These are phyloP conservation scores for Bungarus multicinctus DNA, from an alignment of 2,113 vertebrate species.

Conservation along the genomic window DNA sequence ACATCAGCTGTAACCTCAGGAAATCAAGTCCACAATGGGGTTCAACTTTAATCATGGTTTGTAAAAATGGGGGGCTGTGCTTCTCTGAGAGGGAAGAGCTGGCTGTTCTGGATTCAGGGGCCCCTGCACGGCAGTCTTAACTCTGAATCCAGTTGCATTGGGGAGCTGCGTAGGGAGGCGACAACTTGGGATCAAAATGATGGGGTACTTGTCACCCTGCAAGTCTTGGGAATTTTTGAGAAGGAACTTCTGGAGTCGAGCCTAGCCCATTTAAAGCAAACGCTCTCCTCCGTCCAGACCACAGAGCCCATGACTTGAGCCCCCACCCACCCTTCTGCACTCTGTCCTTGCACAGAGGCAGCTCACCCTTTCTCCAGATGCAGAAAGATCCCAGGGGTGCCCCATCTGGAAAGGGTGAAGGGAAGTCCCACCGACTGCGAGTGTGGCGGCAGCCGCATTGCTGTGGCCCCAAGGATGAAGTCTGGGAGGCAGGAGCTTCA, in stretches of 20 bases:
- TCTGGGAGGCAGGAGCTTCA: neutral
- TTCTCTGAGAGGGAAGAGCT: neutral
- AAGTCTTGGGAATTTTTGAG: neutral
- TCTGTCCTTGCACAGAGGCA: neutral
- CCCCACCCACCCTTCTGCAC: neutral
- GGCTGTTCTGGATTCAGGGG: neutral
- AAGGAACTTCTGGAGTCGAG: neutral
- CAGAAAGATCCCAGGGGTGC: neutral
- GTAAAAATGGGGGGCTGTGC: neutral
- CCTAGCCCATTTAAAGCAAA: neutral
- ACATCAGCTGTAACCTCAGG: neutral
- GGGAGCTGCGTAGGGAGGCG: neutral
- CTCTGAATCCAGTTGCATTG: neutral
- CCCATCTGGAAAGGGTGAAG: neutral
- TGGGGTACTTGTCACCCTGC: neutral
- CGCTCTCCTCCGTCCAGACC: no score
- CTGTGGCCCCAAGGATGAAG: neutral
- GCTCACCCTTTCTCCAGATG: neutral
- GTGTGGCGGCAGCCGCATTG: neutral
- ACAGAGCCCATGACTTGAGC: neutral
- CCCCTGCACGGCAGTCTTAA: neutral
- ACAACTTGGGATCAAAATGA: neutral
- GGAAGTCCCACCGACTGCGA: neutral
- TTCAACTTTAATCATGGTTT: neutral
- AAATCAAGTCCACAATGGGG: neutral